These are phyloP conservation scores for Sceloporus tristichus DNA, from an alignment of 2,113 vertebrate species.

Conservation along the genomic window DNA sequence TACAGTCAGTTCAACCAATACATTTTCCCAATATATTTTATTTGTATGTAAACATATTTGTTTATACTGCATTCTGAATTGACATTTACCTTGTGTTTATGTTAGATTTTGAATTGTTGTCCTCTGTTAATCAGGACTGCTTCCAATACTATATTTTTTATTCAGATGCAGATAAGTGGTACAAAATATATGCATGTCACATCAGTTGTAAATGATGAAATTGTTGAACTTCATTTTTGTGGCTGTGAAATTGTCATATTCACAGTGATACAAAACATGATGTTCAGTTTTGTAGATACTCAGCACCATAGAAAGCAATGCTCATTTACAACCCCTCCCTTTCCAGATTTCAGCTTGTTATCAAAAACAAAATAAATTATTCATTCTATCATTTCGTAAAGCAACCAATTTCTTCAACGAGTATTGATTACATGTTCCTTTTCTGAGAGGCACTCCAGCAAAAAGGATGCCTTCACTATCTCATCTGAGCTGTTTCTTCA, in stretches of 20 bases:
- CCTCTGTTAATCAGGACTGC: not conserved
- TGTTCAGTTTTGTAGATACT: not conserved
- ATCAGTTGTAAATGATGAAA: constrained; percentile 2
- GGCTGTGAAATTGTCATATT: not conserved
- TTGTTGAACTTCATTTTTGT: not conserved
- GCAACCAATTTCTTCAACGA: not conserved
- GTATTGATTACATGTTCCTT: not conserved
- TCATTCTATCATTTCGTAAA: not conserved
- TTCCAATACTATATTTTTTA: not conserved
- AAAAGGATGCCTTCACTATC: not conserved
- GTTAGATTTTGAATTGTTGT: not conserved
- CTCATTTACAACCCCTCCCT: not conserved
- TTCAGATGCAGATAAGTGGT: not conserved
- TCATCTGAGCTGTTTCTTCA: not conserved
- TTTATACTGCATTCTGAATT: not conserved
- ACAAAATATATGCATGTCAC: not conserved
- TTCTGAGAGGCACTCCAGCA: not conserved
- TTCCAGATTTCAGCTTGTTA: not conserved
- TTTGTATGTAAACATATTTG: not conserved
- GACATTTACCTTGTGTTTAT: not conserved
- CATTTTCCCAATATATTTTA: constrained; percentile 2
- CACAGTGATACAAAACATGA: not conserved
- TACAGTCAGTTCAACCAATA: not conserved
- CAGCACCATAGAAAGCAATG: not conserved
- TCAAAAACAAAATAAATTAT: not conserved